phyloP scores from a whole-genome alignment of 1,140 invertebrate genomes.

The Micrasema minimum region DNA sequence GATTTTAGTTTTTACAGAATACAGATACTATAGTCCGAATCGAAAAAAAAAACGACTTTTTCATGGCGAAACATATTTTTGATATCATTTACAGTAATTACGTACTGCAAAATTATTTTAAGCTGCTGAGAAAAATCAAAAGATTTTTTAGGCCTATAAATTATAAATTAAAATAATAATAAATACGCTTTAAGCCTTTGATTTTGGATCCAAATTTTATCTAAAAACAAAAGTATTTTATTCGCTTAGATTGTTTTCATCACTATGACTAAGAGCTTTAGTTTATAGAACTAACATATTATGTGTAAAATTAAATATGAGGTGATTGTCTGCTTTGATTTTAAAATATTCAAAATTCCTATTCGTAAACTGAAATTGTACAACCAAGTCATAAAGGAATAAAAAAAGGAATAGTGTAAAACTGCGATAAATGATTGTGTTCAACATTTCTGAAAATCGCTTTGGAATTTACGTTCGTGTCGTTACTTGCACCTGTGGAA shows the following conservation, averaged over 20 bases:
- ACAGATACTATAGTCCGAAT: not conserved
- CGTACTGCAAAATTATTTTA: no score
- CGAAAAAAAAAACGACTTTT: no score
- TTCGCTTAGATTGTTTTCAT: no score
- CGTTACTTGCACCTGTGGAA: conserved; percentile 16
- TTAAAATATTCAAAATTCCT: not conserved
- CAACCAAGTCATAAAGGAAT: not conserved
- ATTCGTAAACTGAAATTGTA: not conserved
- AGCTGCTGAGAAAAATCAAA: no score
- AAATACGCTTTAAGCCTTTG: no score
- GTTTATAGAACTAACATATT: not conserved
- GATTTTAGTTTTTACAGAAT: conserved; percentile 3
- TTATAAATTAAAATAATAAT: no score
- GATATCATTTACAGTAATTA: no score
- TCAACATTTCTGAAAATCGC: conserved; percentile 4
- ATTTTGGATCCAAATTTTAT: no score
- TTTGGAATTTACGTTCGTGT: conserved; percentile 23
- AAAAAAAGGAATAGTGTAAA: not conserved
- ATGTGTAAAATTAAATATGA: not conserved
- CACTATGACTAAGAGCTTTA: not conserved
- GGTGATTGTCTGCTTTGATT: not conserved
- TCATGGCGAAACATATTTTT: no score
- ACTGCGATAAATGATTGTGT: not conserved
- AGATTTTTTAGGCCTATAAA: no score
- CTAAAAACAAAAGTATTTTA: no score